phyloP scores from a whole-genome alignment of 2,797 vertebrate genomes.

The Coregonus sp. region DNA sequence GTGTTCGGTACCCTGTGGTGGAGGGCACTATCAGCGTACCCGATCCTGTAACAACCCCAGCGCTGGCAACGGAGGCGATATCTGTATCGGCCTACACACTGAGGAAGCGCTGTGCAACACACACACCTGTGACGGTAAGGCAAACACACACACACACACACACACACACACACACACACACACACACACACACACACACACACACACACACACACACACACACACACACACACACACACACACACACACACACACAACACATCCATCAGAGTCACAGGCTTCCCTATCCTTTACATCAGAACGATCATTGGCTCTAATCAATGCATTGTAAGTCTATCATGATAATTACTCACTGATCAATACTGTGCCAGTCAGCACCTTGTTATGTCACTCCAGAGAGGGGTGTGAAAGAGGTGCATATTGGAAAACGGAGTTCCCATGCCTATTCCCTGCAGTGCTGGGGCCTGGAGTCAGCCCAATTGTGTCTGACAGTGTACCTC shows the following conservation, averaged over 20 bases:
- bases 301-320: neutral
- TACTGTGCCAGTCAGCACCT: neutral
- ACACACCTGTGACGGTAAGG: constrained; percentile 90
- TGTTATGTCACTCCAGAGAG: neutral
- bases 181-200: constrained; percentile 17
- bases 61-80: constrained; percentile 86
- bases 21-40: constrained; percentile 95
- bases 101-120: constrained; percentile 97
- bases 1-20: constrained; percentile 93
- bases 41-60: constrained; percentile 90
- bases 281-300: neutral
- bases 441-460: neutral
- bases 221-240: constrained; percentile 21
- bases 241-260: constrained; percentile 14
- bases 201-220: constrained; percentile 17
- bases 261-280: neutral
- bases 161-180: constrained; percentile 17
- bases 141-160: constrained; percentile 16
- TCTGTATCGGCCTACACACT: constrained; percentile 96
- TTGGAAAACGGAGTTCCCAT: neutral
- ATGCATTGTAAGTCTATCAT: neutral
- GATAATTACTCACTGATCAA: neutral
- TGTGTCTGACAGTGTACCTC: neutral
- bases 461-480: neutral
- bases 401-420: constrained; percentile 1